Conservation (phyloP, 2,113 vertebrate genomes). For the Chlamydotis undulata region DNA sequence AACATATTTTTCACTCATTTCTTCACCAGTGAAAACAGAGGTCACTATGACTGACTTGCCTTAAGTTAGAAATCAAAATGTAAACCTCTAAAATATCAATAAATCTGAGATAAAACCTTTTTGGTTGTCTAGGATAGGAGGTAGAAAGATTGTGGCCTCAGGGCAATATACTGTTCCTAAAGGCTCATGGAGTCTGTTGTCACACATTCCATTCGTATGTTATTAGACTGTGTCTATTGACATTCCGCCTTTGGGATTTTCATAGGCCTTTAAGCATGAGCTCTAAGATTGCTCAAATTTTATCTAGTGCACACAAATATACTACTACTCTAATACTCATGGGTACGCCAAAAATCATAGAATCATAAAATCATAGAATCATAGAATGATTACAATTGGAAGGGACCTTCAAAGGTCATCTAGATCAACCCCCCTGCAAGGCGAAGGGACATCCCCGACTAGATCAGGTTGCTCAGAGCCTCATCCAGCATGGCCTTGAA, state of each 20-base stretch:
- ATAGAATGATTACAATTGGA: no score
- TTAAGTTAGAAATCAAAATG: conserved; percentile 66
- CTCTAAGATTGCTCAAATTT: conserved; percentile 37
- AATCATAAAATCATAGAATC: no score
- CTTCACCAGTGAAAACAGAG: background rate
- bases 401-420: no score
- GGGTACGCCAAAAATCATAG: conserved; percentile 13
- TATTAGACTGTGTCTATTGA: conserved; percentile 62
- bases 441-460: no score
- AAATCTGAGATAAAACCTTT: conserved; percentile 59
- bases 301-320: background rate
- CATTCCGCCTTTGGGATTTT: conserved; percentile 54
- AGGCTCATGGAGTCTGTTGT: conserved; percentile 46
- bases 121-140: conserved; percentile 52
- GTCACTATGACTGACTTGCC: background rate
- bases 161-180: conserved; percentile 60
- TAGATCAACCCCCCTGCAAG: no score
- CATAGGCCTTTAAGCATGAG: conserved; percentile 53
- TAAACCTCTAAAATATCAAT: conserved; percentile 62
- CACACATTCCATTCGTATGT: conserved; percentile 43
- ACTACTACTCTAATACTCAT: background rate
- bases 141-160: conserved; percentile 45
- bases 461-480: no score
- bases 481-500: no score
- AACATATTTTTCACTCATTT: background rate